Conservation (phyloP, 2,113 vertebrate species). For the Austrofundulus limnaeus region DNA sequence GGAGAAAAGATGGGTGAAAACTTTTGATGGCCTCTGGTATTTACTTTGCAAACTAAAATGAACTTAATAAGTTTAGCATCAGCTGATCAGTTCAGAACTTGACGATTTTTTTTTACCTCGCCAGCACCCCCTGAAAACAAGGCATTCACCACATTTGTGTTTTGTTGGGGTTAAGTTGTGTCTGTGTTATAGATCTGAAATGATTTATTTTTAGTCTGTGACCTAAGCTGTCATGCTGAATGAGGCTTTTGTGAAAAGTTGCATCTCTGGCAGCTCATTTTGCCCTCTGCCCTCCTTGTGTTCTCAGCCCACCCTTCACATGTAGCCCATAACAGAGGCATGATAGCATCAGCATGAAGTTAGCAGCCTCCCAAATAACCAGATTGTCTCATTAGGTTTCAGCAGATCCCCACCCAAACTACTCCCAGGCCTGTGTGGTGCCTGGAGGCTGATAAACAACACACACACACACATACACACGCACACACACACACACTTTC, state of each 20-base stretch:
- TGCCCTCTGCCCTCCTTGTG: slow-evolving; percentile 15
- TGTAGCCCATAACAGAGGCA: slow-evolving; percentile 13
- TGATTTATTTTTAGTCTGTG: slow-evolving; percentile 7
- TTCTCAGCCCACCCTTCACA: slow-evolving; percentile 19
- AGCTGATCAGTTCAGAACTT: neutral
- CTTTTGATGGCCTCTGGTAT: too few species aligned
- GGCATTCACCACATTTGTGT: neutral
- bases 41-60: too few species aligned
- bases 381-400: slow-evolving; percentile 54
- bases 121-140: neutral
- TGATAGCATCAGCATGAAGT: slow-evolving; percentile 46
- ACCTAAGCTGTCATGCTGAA: slow-evolving; percentile 14
- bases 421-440: slow-evolving; percentile 43
- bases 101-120: neutral
- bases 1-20: too few species aligned
- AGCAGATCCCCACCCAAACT: slow-evolving; percentile 31
- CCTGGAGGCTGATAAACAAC: slow-evolving; percentile 52
- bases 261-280: slow-evolving; percentile 3
- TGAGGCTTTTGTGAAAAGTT: slow-evolving; percentile 10
- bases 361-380: slow-evolving; percentile 37
- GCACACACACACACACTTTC: slow-evolving; percentile 17
- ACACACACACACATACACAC: slow-evolving; percentile 3
- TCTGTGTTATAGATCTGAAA: slow-evolving; percentile 1
- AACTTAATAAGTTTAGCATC: too few species aligned
- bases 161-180: neutral